A percentile compares a stretch with the other conserved stretches of the same genome.
Evolutionary conservation across 2,797 vertebrate species (phyloP).

Genomic region (Danio aesculapii): DNA sequence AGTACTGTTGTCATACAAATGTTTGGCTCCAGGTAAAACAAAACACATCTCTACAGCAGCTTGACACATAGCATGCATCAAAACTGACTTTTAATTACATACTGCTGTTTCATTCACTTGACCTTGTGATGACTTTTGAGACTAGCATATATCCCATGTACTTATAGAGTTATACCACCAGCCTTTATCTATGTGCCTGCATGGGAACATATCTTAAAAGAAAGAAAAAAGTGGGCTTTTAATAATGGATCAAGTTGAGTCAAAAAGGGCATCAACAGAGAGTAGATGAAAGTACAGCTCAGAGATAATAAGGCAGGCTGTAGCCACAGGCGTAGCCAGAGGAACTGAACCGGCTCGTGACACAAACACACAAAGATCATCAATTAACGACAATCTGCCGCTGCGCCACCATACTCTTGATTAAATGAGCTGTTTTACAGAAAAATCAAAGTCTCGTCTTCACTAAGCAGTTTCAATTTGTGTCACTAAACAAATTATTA

Average conservation of each 20-base stretch:
- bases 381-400: background rate
- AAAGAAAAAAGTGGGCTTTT: conserved; percentile 55
- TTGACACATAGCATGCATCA: background rate
- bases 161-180: background rate
- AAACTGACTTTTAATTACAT: background rate
- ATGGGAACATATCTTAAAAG: conserved; percentile 55
- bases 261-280: conserved; percentile 62
- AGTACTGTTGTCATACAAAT: background rate
- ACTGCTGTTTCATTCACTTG: background rate
- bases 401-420: background rate
- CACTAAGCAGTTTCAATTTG: conserved; percentile 3
- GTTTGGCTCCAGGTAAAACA: background rate
- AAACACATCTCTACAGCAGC: too few species aligned
- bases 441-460: conserved; percentile 30
- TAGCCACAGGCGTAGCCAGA: conserved; percentile 61
- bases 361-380: conserved; percentile 30
- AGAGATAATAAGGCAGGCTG: conserved; percentile 47
- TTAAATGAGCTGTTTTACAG: background rate
- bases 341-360: conserved; percentile 54
- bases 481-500: conserved; percentile 23
- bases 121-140: background rate
- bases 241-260: conserved; percentile 69
- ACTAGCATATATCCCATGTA: background rate
- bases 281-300: conserved; percentile 65
- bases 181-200: background rate